These are phyloP conservation scores for Sebastes kiyomatsui DNA, from an alignment of 2,797 vertebrate species.

Conservation along the genomic window DNA sequence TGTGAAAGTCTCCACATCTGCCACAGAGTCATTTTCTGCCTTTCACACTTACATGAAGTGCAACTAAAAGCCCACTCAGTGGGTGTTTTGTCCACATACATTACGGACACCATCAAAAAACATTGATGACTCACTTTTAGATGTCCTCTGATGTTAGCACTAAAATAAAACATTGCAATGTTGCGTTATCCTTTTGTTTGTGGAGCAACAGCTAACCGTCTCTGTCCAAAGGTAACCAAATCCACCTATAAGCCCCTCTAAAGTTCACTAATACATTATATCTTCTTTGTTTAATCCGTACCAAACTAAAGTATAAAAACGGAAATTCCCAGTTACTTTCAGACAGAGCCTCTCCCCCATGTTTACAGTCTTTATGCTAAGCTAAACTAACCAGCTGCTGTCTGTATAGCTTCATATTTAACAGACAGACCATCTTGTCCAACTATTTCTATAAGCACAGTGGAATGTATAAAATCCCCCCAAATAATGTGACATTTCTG, in stretches of 20 bases:
- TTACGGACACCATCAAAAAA: background rate
- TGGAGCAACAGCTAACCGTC: background rate
- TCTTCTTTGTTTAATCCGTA: background rate
- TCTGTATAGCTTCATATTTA: background rate
- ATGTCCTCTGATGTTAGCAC: background rate
- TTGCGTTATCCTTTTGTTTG: background rate
- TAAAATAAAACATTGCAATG: background rate
- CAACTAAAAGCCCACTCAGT: background rate
- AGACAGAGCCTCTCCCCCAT: background rate
- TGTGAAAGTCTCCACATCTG: background rate
- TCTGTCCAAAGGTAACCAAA: background rate
- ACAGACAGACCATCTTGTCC: background rate
- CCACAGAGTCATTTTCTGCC: background rate
- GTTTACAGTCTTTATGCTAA: background rate
- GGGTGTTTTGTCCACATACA: background rate
- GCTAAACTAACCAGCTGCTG: background rate
- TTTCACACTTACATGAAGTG: background rate
- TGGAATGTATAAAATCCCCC: background rate
- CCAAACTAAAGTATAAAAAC: background rate
- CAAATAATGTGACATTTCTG: background rate
- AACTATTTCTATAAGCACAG: background rate
- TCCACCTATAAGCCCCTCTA: background rate
- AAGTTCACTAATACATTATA: background rate
- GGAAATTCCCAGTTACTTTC: background rate
- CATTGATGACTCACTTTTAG: background rate